These are phyloP conservation scores for Rapana venosa DNA, from an alignment of 2,888 invertebrate species.

Conservation along the genomic window DNA sequence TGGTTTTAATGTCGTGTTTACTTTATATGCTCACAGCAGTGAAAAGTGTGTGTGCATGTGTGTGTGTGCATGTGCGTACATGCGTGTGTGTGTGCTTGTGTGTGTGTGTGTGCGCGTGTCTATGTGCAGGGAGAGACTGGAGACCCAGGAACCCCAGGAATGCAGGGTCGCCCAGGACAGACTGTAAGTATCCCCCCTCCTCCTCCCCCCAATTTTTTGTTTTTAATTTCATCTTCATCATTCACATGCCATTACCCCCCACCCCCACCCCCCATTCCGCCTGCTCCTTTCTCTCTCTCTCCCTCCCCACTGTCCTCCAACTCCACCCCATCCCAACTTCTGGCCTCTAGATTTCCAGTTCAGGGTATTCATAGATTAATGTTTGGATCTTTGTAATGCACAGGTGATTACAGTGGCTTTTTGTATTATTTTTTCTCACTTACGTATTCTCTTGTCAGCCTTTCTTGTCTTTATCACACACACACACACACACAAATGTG, in stretches of 20 bases:
- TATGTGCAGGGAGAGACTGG: constrained; percentile 63
- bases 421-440: no score
- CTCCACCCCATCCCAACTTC: no score
- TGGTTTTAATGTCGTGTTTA: no score
- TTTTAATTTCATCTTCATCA: no score
- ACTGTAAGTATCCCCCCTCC: constrained; percentile 56
- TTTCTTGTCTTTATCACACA: no score
- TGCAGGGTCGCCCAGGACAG: constrained; percentile 58
- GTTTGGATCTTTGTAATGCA: constrained; percentile 46
- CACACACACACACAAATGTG: no score
- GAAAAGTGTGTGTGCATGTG: not conserved
- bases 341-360: no score
- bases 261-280: not conserved
- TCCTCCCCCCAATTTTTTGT: not conserved
- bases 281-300: not conserved
- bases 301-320: not conserved
- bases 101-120: not conserved
- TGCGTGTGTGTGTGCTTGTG: not conserved
- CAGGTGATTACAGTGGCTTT: no score
- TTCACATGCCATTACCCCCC: not conserved
- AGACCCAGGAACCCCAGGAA: constrained; percentile 62
- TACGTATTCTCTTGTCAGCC: no score
- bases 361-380: no score
- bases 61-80: not conserved
- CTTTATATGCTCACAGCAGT: no score